A percentile compares a stretch with the other conserved stretches of the same genome.
phyloP scores from a whole-genome alignment of 1,140 invertebrate genomes.

The Drosophila parabipectinata region DNA sequence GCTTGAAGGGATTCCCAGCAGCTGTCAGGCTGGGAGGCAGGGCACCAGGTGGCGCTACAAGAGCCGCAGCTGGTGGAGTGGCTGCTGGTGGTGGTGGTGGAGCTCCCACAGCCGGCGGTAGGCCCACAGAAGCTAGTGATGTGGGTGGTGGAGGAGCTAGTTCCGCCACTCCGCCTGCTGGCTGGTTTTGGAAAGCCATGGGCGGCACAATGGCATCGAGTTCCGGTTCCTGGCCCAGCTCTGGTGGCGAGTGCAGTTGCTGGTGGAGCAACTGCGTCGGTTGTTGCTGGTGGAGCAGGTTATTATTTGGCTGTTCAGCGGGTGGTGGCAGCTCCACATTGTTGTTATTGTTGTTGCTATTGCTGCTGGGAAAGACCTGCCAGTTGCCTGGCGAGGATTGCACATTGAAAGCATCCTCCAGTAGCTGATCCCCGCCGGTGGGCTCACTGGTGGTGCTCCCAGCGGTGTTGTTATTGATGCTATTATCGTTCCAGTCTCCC shows the following conservation, averaged over 20 bases:
- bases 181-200: constrained; percentile 77
- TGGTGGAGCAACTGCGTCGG: constrained; percentile 9
- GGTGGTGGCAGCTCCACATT: constrained; percentile 40
- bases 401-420: constrained; percentile 82
- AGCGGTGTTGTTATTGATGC: constrained; percentile 31
- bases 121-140: neutral
- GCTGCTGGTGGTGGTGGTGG: neutral
- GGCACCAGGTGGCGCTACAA: constrained; percentile 6
- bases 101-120: constrained; percentile 9
- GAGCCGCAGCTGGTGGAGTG: constrained; percentile 13
- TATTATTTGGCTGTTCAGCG: constrained; percentile 11
- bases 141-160: constrained; percentile 17
- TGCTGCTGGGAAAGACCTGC: constrained; percentile 61
- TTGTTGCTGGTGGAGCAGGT: constrained; percentile 1
- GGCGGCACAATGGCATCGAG: constrained; percentile 69
- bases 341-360: constrained; percentile 25
- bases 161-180: constrained; percentile 19
- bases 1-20: constrained; percentile 82
- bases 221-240: constrained; percentile 45
- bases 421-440: constrained; percentile 21
- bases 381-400: constrained; percentile 78
- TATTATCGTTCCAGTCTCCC: constrained; percentile 81
- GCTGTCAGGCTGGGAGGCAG: constrained; percentile 15
- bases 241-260: constrained; percentile 20
- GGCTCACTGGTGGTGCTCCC: constrained; percentile 29